Percentiles rank a stretch among this genome's conserved stretches.
Conservation (phyloP, 2,797 vertebrate genomes). For the Onychomys arenicola region DNA sequence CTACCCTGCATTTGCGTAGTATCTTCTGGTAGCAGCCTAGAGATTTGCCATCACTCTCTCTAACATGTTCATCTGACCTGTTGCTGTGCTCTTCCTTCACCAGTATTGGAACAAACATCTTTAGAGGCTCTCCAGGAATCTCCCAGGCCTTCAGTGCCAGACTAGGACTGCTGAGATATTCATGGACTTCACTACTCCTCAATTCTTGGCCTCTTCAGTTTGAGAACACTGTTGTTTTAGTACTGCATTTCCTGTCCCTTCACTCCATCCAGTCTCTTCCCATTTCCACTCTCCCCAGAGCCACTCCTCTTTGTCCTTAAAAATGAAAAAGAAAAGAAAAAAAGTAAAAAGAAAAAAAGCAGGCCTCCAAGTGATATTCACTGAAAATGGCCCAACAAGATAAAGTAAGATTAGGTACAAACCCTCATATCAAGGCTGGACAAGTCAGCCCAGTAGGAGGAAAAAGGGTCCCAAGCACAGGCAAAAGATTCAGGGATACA, state of each 20-base stretch:
- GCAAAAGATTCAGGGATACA: not conserved
- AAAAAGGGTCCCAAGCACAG: not conserved
- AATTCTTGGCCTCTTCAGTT: not conserved
- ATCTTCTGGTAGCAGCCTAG: not conserved
- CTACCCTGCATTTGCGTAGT: not conserved
- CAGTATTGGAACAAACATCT: not conserved
- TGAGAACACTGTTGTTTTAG: not conserved
- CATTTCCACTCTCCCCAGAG: too few species aligned
- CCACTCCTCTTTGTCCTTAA: too few species aligned
- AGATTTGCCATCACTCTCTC: too few species aligned
- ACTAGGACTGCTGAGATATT: not conserved
- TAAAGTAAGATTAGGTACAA: too few species aligned
- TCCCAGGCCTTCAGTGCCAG: too few species aligned
- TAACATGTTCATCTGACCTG: not conserved
- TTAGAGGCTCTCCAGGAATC: not conserved
- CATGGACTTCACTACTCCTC: not conserved
- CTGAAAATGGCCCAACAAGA: too few species aligned
- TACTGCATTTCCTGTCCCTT: too few species aligned
- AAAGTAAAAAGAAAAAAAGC: too few species aligned
- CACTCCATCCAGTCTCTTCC: too few species aligned
- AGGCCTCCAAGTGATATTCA: not conserved
- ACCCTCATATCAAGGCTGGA: not conserved
- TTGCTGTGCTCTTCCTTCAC: not conserved
- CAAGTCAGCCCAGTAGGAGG: not conserved
- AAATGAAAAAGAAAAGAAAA: too few species aligned